Evolutionary conservation across 2,113 vertebrate species (phyloP).

Genomic region (Hydropotes inermis): DNA sequence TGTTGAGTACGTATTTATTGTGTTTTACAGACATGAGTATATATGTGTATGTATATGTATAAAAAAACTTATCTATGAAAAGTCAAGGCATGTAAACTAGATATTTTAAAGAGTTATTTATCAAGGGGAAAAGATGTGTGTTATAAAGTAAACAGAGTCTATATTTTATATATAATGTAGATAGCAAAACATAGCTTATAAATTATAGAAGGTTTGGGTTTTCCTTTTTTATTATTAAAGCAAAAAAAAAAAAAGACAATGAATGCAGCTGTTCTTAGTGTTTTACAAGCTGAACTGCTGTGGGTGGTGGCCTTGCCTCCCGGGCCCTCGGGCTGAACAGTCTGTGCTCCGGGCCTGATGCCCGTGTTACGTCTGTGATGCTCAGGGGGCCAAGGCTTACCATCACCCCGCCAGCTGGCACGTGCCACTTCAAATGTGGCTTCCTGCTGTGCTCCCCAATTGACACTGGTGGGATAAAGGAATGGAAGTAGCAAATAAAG

Average conservation of each 20-base stretch:
- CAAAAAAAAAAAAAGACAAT: constrained; percentile 46
- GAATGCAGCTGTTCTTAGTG: constrained; percentile 63
- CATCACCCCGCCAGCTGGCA: constrained; percentile 61
- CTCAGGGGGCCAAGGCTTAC: constrained; percentile 67
- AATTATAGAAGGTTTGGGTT: constrained; percentile 81
- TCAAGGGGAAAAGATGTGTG: constrained; percentile 84
- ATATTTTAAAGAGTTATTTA: constrained; percentile 89
- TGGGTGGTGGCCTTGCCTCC: constrained; percentile 64
- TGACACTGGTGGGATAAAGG: constrained; percentile 75
- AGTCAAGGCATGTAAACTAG: constrained; percentile 90
- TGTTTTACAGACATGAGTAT: constrained; percentile 84
- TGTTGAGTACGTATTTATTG: constrained; percentile 87
- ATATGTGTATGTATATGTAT: constrained; percentile 80
- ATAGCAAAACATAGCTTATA: constrained; percentile 82
- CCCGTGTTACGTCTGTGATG: constrained; percentile 63
- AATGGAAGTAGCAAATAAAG: constrained; percentile 81
- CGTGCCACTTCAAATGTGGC: constrained; percentile 68
- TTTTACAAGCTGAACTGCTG: constrained; percentile 75
- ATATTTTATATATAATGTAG: constrained; percentile 90
- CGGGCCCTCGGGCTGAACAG: constrained; percentile 31
- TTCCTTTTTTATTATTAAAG: constrained; percentile 70
- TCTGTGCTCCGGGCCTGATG: constrained; percentile 58
- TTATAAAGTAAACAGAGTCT: constrained; percentile 89
- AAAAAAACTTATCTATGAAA: constrained; percentile 78
- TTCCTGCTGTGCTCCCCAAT: constrained; percentile 72